Evolutionary conservation across 2,888 invertebrate species (phyloP).

Genomic region (Ochropleura plecta): DNA sequence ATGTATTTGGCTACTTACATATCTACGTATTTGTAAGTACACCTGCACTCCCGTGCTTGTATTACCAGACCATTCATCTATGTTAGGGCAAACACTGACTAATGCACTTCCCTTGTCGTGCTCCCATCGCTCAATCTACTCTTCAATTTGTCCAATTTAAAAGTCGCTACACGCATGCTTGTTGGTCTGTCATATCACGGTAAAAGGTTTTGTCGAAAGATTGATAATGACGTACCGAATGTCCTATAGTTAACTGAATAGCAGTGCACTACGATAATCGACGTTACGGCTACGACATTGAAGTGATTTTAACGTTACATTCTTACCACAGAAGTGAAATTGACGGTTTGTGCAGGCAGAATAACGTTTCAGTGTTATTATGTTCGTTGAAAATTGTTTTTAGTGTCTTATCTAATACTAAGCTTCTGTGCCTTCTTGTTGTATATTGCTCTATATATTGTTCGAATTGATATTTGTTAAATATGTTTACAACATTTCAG

Average conservation of each 20-base stretch:
- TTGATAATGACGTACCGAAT: constrained; percentile 43
- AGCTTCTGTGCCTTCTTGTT: not conserved
- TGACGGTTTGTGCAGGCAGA: not conserved
- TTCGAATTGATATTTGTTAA: too few relatives aligned
- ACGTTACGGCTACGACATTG: not conserved
- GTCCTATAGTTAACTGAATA: not conserved
- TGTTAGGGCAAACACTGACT: constrained; percentile 62
- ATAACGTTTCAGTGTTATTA: not conserved
- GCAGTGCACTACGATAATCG: not conserved
- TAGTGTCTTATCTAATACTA: not conserved
- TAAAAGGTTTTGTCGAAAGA: constrained; percentile 52
- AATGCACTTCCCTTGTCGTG: constrained; percentile 69
- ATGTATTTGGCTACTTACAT: not conserved
- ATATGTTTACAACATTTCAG: too few relatives aligned
- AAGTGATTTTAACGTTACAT: not conserved
- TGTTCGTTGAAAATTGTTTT: not conserved
- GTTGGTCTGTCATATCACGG: constrained; percentile 33
- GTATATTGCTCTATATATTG: not conserved
- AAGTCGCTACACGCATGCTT: constrained; percentile 43
- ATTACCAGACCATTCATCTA: constrained; percentile 58
- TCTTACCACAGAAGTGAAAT: not conserved
- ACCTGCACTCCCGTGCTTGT: constrained; percentile 31
- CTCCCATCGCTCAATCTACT: constrained; percentile 64
- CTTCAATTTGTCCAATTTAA: constrained; percentile 59
- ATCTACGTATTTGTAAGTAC: not conserved